Conservation (phyloP, 1,140 invertebrate species). For the Colletes latitarsis region DNA sequence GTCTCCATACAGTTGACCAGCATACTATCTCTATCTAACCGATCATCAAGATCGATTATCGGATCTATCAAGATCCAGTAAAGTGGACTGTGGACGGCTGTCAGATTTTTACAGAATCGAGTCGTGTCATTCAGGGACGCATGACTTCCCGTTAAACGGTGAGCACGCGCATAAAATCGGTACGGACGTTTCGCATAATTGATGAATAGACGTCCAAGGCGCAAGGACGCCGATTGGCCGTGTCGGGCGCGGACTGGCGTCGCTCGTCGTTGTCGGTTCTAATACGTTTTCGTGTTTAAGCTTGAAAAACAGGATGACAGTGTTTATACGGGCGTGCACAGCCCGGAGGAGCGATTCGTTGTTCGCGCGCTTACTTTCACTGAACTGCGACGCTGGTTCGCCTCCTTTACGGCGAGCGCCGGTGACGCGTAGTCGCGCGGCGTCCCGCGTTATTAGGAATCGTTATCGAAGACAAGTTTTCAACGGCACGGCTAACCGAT, state of each 20-base stretch:
- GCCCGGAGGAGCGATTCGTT: constrained; percentile 6
- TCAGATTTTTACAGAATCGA: too few relatives aligned
- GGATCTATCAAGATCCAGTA: not conserved
- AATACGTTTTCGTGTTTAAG: constrained; percentile 46
- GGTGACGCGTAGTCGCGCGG: constrained; percentile 38
- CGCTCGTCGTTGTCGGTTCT: constrained; percentile 41
- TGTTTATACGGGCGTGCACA: constrained; percentile 46
- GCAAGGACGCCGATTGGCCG: constrained; percentile 39
- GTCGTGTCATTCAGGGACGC: not conserved
- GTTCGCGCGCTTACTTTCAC: constrained; percentile 38
- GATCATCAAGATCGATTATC: too few relatives aligned
- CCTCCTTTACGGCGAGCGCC: constrained; percentile 24
- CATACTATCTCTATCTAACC: too few relatives aligned
- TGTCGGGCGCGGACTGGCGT: constrained; percentile 28
- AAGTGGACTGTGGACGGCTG: too few relatives aligned
- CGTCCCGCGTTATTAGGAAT: constrained; percentile 63
- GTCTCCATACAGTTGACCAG: too few relatives aligned
- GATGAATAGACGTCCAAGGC: not conserved
- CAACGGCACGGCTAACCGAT: constrained; percentile 48
- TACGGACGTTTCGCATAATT: constrained; percentile 31
- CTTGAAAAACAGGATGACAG: constrained; percentile 56
- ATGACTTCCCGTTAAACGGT: not conserved
- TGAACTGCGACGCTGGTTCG: not conserved
- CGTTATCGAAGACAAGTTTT: constrained; percentile 66
- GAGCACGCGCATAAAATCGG: constrained; percentile 9